phyloP scores from a whole-genome alignment of 2,888 invertebrate genomes.

The Disparrhopalites patrizii region DNA sequence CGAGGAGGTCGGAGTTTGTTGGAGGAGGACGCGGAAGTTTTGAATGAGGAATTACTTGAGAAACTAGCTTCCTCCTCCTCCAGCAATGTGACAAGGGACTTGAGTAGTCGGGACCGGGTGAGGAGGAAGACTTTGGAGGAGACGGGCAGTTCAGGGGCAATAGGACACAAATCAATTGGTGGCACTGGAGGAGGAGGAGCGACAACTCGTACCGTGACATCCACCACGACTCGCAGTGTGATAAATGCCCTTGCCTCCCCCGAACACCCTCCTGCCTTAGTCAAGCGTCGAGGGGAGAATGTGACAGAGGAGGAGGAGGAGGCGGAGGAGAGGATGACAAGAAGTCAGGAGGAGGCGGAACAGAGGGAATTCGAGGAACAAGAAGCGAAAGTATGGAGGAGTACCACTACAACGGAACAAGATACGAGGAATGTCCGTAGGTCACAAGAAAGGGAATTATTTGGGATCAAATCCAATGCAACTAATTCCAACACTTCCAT shows the following conservation, averaged over 20 bases:
- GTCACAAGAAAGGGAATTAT: slow-evolving; percentile 10
- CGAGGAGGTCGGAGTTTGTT: neutral
- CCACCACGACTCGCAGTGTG: no score
- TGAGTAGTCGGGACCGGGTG: no score
- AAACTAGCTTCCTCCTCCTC: neutral
- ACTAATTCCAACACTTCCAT: no score
- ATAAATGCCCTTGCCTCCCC: no score
- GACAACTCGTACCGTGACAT: neutral
- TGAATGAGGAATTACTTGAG: neutral
- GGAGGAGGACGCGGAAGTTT: neutral
- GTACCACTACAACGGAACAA: neutral
- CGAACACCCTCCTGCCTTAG: no score
- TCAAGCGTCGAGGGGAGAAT: neutral
- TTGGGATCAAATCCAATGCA: slow-evolving; percentile 29
- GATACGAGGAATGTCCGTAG: neutral
- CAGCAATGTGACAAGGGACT: neutral
- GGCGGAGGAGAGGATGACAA: neutral
- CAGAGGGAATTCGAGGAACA: neutral
- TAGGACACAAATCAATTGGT: slow-evolving; percentile 3
- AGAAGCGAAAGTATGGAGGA: neutral
- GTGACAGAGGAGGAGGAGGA: neutral
- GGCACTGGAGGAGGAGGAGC: neutral
- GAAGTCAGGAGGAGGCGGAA: neutral
- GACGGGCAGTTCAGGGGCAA: neutral
- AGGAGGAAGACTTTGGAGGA: neutral